A percentile compares a stretch with the other conserved stretches of the same genome.
Conservation (phyloP, 2,113 vertebrate species). For the Platanista minor region DNA sequence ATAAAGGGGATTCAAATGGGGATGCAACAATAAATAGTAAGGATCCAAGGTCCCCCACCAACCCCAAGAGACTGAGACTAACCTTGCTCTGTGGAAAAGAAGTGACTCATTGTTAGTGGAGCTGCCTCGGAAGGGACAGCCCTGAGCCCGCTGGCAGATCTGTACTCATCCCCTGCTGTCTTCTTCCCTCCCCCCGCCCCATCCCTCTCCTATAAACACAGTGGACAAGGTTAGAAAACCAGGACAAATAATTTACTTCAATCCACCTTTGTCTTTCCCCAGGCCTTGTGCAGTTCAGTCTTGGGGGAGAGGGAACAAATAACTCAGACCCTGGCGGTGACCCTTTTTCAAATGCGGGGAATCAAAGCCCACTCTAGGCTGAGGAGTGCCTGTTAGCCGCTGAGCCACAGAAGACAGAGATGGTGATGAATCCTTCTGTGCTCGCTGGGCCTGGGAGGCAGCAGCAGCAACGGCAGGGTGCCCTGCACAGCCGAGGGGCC, state of each 20-base stretch:
- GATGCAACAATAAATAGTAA: not conserved
- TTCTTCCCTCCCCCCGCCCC: not conserved
- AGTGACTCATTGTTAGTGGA: not conserved
- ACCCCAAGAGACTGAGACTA: not conserved
- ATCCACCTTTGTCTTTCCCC: constrained; percentile 45
- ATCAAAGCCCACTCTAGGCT: not conserved
- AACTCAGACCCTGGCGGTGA: not conserved
- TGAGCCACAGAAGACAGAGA: not conserved
- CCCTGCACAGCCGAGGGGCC: not conserved
- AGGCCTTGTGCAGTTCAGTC: not conserved
- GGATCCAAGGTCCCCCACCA: not conserved
- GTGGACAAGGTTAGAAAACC: constrained; percentile 59
- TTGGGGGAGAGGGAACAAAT: not conserved
- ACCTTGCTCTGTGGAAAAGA: not conserved
- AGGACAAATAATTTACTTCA: constrained; percentile 51
- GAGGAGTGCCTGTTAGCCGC: not conserved
- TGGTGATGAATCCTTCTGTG: not conserved
- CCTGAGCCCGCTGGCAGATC: not conserved
- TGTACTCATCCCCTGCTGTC: not conserved
- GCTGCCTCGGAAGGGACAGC: not conserved
- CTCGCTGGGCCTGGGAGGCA: not conserved
- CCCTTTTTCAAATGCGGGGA: not conserved
- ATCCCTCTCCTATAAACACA: constrained; percentile 8
- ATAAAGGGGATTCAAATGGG: not conserved
- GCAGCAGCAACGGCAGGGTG: not conserved